A percentile compares a stretch with the other conserved stretches of the same genome.
These are phyloP conservation scores for Maccullochella peelii DNA, from an alignment of 2,113 vertebrate species.

Conservation along the genomic window DNA sequence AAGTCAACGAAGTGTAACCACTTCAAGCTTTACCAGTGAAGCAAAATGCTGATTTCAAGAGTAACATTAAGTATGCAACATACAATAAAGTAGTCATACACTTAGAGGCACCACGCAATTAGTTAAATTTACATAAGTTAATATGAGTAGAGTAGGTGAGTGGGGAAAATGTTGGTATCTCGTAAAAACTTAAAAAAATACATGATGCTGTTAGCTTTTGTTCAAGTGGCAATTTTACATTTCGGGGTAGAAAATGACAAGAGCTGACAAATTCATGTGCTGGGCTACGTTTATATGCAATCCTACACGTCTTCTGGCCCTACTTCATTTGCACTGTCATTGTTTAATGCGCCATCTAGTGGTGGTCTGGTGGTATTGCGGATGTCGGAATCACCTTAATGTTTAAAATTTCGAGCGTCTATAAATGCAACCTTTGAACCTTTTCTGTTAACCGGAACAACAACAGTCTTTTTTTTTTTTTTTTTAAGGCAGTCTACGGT, in stretches of 20 bases:
- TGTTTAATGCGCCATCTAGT: slow-evolving; percentile 38
- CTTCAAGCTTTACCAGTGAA: neutral
- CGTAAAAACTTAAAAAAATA: neutral
- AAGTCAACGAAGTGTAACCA: neutral
- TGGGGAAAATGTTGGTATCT: neutral
- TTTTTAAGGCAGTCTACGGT: no score
- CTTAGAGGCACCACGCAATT: neutral
- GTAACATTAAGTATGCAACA: neutral
- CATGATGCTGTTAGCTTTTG: neutral
- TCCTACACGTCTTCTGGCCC: accelerated
- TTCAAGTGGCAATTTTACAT: neutral
- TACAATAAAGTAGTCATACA: neutral
- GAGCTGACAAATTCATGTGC: neutral
- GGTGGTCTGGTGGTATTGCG: neutral
- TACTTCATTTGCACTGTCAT: accelerated
- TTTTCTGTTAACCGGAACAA: slow-evolving; percentile 58
- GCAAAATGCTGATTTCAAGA: neutral
- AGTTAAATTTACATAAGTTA: neutral
- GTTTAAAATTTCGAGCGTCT: neutral
- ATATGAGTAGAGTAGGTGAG: neutral
- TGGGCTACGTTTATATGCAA: neutral
- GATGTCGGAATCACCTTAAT: accelerated
- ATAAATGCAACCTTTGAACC: slow-evolving; percentile 23
- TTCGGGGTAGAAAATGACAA: neutral
- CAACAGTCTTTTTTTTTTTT: no score